phyloP scores from a whole-genome alignment of 1,140 invertebrate genomes.

The Bombus vancouverensis region DNA sequence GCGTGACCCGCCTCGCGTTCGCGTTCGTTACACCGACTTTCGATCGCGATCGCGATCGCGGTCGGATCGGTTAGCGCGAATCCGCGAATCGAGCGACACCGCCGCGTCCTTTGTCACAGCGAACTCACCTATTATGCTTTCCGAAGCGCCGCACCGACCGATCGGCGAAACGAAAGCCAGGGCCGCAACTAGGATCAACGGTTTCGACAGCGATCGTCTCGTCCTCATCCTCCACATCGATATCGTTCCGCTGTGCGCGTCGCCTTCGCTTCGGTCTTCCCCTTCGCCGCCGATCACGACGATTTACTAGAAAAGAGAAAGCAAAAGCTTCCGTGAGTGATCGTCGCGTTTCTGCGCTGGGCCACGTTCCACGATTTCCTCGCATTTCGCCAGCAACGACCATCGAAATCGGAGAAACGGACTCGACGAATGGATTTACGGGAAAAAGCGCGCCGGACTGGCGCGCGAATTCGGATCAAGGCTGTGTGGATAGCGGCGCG shows the following conservation, averaged over 20 bases:
- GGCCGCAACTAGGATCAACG: slow-evolving; percentile 62
- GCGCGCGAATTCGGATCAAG: slow-evolving; percentile 32
- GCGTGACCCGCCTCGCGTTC: background rate
- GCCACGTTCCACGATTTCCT: background rate
- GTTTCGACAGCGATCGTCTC: slow-evolving; percentile 50
- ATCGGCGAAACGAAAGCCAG: slow-evolving; percentile 60
- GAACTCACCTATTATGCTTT: slow-evolving; percentile 76
- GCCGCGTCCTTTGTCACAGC: background rate
- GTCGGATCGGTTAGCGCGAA: no score
- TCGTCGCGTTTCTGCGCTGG: background rate
- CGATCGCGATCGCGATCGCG: background rate
- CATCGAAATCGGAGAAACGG: background rate
- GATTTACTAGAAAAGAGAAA: slow-evolving; percentile 49
- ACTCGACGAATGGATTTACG: background rate
- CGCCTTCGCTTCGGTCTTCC: slow-evolving; percentile 35
- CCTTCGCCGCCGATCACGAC: slow-evolving; percentile 13
- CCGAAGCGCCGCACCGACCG: slow-evolving; percentile 65
- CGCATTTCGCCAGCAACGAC: no score
- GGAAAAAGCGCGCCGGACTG: background rate
- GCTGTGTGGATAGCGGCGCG: background rate
- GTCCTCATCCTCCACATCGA: slow-evolving; percentile 50
- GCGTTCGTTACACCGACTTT: slow-evolving; percentile 14
- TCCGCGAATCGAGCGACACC: no score
- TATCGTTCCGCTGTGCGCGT: background rate
- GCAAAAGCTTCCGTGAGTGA: slow-evolving; percentile 7